Conservation (phyloP, 2,797 vertebrate species). For the Poeciliopsis paucimaculata region DNA sequence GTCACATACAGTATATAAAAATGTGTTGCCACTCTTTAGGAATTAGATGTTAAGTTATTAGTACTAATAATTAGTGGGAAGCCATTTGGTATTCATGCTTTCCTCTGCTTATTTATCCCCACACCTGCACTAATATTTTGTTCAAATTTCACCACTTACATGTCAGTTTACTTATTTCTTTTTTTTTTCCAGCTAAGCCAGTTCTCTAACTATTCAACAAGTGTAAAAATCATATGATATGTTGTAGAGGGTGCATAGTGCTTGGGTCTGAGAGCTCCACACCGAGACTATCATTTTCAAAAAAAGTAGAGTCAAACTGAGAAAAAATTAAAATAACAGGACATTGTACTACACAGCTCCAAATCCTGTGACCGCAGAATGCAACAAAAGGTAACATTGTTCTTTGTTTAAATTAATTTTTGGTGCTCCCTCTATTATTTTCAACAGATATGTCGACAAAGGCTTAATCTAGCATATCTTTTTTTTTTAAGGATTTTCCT, state of each 20-base stretch:
- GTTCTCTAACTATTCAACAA: not conserved
- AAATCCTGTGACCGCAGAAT: not conserved
- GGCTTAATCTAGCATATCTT: conserved; percentile 18
- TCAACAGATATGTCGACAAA: conserved; percentile 47
- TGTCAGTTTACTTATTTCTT: not conserved
- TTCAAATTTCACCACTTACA: not conserved
- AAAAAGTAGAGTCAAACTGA: conserved; percentile 17
- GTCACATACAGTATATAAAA: not conserved
- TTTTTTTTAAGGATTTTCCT: conserved; percentile 43
- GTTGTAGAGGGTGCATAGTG: not conserved
- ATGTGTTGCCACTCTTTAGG: not conserved
- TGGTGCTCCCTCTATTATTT: conserved; percentile 25
- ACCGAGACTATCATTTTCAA: conserved; percentile 35
- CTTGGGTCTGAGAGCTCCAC: not conserved
- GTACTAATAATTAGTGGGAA: not conserved
- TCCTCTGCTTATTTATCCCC: not conserved
- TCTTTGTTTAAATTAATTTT: conserved; percentile 10
- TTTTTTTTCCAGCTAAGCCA: not conserved
- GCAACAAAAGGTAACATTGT: conserved; percentile 46
- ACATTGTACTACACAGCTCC: conserved; percentile 24
- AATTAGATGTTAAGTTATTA: not conserved
- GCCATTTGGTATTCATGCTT: not conserved
- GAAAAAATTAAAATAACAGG: conserved; percentile 32
- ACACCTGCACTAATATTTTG: not conserved
- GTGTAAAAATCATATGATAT: not conserved